These are phyloP conservation scores for Parazoanthus darwini DNA, from an alignment of 92 coral and sea anemone genomes.

Conservation along the genomic window DNA sequence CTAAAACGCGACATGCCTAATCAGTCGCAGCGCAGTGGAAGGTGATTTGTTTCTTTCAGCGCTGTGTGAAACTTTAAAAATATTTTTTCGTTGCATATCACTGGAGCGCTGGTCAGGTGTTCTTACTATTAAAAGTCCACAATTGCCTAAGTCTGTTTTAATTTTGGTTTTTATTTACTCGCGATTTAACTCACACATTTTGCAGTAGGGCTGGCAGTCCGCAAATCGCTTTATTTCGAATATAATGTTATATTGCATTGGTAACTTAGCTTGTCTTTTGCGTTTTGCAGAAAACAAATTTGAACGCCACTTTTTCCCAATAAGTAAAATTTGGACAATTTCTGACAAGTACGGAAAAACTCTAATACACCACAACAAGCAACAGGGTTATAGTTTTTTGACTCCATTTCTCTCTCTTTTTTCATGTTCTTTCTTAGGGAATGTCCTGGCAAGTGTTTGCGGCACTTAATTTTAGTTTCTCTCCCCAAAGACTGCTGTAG, in stretches of 20 bases:
- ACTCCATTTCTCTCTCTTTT: background rate
- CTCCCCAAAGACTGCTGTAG: background rate
- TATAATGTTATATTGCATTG: background rate
- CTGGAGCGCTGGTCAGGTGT: background rate
- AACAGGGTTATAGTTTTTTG: too few relatives aligned
- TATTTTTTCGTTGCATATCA: background rate
- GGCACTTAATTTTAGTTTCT: background rate
- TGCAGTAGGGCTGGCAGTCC: background rate
- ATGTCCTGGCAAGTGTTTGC: background rate
- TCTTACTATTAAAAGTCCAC: background rate
- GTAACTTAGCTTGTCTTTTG: too few relatives aligned
- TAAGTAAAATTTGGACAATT: background rate
- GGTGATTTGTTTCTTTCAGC: background rate
- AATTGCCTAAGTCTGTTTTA: background rate
- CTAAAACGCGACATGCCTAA: background rate
- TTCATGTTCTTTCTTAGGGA: background rate
- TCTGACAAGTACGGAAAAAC: too few relatives aligned
- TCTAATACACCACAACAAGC: too few relatives aligned
- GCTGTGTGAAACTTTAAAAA: constrained; percentile 1
- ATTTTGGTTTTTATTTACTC: background rate
- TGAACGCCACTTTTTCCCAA: background rate
- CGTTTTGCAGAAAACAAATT: background rate
- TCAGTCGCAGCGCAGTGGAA: background rate
- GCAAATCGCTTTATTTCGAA: background rate
- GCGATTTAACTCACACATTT: background rate